Base-by-base conservation (phyloP, 2,797 vertebrate genomes). In the Urocyon cinereoargenteus region DNA sequence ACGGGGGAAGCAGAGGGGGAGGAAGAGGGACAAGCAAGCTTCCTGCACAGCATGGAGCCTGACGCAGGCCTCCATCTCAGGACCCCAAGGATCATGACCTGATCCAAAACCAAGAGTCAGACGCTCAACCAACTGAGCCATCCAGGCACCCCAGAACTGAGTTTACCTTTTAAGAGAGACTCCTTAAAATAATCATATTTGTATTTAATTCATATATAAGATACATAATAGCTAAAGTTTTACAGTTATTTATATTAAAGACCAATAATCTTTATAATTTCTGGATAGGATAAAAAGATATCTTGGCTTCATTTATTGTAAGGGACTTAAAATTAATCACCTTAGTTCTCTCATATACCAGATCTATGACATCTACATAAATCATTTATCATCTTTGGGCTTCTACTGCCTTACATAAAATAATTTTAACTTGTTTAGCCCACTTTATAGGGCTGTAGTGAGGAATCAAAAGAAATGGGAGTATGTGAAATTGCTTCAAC, bases 361-460 rank as follows among this genome's bases (percentile, higher is more conserved):
- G n/a, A 73, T 49, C 77, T 91, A 45, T 78, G 40, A 86, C 51
- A 61, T 61, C 53, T 68, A 40, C 49, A n/a, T 85, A 94, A 95
- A 61, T 92, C 72, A 40, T 8, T 73, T 34, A 28, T 90, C 81
- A 92, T 73, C 61, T 83, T 40, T 68, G 93, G 77, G 72, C 24
- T 70, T 96, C 64, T 78, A 8, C 2, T 88, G 66, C 66, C 89
- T 97, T 81, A 95, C 22, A 49, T 77, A 90, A 88, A 90, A 96
- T 88, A 95, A 91, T 21, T 94, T 4, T 82, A 94, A 82, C 51
- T 72, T 91, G 16, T 91, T 92, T 66, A 88, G 81, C 91, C 82
- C 88, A 96, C 84, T 75, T 95, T 84, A 95, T 72, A 96, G 89
- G 83, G 79, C 73, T 94, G 82, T 83, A 95, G 86, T 97, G 94